Evolutionary conservation across 2,797 vertebrate genomes (phyloP), one percentile per base, ranked within the genome.

Genomic region (Clamator glandarius): DNA sequence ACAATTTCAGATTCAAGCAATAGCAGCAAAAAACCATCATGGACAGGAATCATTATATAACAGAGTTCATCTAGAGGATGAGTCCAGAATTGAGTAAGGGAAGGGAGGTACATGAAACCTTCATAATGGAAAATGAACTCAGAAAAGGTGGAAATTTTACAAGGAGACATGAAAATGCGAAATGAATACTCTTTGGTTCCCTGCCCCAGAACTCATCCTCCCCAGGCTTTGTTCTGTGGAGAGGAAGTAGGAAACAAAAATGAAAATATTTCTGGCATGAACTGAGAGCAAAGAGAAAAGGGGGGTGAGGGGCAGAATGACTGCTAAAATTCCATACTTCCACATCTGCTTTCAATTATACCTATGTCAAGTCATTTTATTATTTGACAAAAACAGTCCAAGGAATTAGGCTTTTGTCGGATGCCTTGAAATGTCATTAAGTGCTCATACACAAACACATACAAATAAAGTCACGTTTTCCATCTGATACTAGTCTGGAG

Each of bases 361-460:
- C 95, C 97, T 97, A 97, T 96, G 97, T 98, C 97, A 98, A 98
- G 93, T 97, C 93, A 96, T 97, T 98, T 97, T 96, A 97, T 97
- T 97, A 96, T 98, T 98, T 97, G 96, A 98, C 84, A 2, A 98
- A 97, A 96, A 90, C 95, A 97, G 97, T 97, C 95, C 96, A 97
- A 97, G 93, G 82, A 97, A 97, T 97, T 96, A 95, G 79, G 52
- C 73, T 97, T 94, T 97, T 97, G 96, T 95, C 92, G 21, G 95
- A 92, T 97, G 94, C 93, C 97, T 98, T 98, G 97, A 98, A 98
- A 98, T 97, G 94, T 97, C 97, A 97, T 98, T 98, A 97, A 97
- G 78, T 58, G 88, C 79, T 96, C 95, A 96, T 58, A 89, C 92
- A 94, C 80, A 96, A 93, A 95, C 93, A 82, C 77, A 95, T 76